Percentiles rank a stretch among this genome's conserved stretches.
phyloP scores from a whole-genome alignment of 2,888 invertebrate species.

The Pristionchus fissidentatus region DNA sequence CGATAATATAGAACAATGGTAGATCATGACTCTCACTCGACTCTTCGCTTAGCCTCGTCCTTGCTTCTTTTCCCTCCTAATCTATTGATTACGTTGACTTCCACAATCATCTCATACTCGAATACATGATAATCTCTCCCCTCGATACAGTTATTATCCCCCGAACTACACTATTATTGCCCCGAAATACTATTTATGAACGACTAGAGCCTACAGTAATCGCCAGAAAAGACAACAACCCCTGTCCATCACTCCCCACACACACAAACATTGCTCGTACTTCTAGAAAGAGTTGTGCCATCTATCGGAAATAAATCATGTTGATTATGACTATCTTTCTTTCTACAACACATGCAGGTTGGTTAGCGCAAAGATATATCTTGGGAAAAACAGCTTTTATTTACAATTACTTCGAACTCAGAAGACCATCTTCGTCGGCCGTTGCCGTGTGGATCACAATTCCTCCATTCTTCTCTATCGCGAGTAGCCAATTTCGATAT shows the following conservation, averaged over 20 bases:
- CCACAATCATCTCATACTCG: conserved; percentile 37
- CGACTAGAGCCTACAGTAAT: background rate
- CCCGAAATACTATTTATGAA: conserved; percentile 30
- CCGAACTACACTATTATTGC: no score
- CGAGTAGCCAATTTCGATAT: no score
- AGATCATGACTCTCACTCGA: conserved; percentile 36
- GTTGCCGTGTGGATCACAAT: no score
- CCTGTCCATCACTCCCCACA: background rate
- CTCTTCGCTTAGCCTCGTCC: background rate
- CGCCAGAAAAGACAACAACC: background rate
- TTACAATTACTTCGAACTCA: no score
- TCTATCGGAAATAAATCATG: conserved; percentile 31
- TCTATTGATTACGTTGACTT: conserved; percentile 2
- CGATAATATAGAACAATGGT: background rate
- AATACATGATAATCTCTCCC: conserved; percentile 41
- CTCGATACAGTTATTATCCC: conserved; percentile 8
- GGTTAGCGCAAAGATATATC: no score
- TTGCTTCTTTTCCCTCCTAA: no score
- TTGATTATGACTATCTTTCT: no score
- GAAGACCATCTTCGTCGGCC: no score
- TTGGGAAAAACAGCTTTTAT: no score
- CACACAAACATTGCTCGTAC: background rate
- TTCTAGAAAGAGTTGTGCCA: conserved; percentile 19
- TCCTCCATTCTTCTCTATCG: no score
- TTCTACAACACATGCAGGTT: no score